phyloP scores from a whole-genome alignment of 2,113 vertebrate species.

The Crocuta crocuta region DNA sequence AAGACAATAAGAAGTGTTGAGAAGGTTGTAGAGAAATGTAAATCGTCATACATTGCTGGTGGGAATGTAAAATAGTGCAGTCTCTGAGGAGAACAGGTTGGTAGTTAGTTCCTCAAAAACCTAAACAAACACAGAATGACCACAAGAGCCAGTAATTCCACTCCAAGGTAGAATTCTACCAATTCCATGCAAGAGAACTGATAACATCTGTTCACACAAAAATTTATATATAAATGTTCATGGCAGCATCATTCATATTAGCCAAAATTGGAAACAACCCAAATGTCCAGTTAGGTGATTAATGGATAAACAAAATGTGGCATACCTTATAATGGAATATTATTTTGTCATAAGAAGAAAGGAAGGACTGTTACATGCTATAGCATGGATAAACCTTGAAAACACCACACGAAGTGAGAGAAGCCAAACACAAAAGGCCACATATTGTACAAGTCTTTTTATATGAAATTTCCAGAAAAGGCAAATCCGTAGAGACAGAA shows the following conservation, averaged over 20 bases:
- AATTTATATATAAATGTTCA: background rate
- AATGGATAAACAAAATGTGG: background rate
- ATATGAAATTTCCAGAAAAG: background rate
- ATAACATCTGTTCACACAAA: background rate
- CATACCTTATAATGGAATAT: background rate
- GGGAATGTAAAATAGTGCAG: background rate
- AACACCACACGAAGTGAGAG: background rate
- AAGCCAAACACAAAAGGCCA: background rate
- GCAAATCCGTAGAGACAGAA: background rate
- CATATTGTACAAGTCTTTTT: background rate
- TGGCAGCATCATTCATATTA: background rate
- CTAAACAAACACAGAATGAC: background rate
- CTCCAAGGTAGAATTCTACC: background rate
- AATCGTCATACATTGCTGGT: background rate
- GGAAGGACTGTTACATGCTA: background rate
- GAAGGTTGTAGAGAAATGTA: background rate
- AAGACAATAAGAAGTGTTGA: background rate
- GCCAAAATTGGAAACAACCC: background rate
- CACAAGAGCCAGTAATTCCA: background rate
- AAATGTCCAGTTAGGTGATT: background rate
- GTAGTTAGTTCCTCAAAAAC: background rate
- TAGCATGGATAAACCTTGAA: background rate
- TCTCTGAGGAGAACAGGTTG: background rate
- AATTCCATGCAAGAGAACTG: background rate
- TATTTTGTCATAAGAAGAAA: background rate